Percentiles rank a stretch among this genome's conserved stretches.
Evolutionary conservation across 2,113 vertebrate genomes (phyloP).

Genomic region (Nothoprocta perdicaria): DNA sequence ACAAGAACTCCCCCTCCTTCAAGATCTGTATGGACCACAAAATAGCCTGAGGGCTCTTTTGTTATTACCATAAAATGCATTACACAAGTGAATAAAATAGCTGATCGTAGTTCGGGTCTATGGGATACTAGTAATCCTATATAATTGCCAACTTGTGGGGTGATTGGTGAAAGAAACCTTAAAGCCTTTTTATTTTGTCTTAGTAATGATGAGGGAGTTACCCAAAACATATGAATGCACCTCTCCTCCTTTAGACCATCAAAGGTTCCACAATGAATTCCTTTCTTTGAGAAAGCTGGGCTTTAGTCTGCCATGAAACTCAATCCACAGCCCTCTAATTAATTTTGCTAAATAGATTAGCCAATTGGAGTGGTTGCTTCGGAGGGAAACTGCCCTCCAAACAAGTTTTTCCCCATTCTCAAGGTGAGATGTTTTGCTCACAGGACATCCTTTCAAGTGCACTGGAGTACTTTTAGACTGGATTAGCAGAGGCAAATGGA

Average conservation of each 20-base stretch:
- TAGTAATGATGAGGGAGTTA: conserved; percentile 62
- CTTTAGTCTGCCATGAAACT: conserved; percentile 73
- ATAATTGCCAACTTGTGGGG: conserved; percentile 60
- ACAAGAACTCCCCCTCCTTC: conserved; percentile 30
- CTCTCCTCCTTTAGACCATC: conserved; percentile 65
- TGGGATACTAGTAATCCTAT: conserved; percentile 69
- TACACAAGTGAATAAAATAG: conserved; percentile 39
- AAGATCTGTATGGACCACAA: conserved; percentile 56
- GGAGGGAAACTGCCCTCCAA: conserved; percentile 66
- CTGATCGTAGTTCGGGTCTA: conserved; percentile 52
- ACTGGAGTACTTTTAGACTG: conserved; percentile 71
- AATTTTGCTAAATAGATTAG: conserved; percentile 75
- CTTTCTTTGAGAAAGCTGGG: conserved; percentile 67
- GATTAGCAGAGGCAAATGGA: conserved; percentile 71
- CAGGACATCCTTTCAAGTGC: conserved; percentile 70
- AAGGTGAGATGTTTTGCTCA: conserved; percentile 71
- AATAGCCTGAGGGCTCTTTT: conserved; percentile 63
- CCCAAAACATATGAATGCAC: conserved; percentile 61
- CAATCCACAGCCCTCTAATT: conserved; percentile 72
- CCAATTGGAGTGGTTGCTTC: conserved; percentile 57
- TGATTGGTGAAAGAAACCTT: conserved; percentile 39
- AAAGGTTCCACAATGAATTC: conserved; percentile 70
- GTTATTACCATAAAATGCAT: conserved; percentile 48
- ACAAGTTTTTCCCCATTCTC: conserved; percentile 68
- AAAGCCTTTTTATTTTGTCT: conserved; percentile 70